Conservation (phyloP, 2,113 vertebrate genomes). For the Passer montanus region DNA sequence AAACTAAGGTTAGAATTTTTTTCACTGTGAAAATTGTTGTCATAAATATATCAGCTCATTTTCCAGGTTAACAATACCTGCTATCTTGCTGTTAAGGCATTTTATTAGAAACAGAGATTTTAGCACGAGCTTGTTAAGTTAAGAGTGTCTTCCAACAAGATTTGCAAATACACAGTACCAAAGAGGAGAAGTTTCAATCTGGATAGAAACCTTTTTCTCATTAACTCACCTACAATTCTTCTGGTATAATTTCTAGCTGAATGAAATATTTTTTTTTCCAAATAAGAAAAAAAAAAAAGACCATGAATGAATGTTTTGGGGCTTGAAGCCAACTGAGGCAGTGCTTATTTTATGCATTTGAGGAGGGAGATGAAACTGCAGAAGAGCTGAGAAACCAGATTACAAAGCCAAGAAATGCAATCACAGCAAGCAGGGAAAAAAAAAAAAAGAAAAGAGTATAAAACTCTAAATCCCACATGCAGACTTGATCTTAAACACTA, state of each 20-base stretch:
- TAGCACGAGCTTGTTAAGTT: not conserved
- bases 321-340: conserved; percentile 22
- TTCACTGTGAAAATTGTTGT: not conserved
- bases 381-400: conserved; percentile 57
- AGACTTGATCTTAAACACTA: conserved; percentile 60
- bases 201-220: conserved; percentile 12
- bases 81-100: not conserved
- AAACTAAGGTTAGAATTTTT: not conserved
- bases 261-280: conserved; percentile 20
- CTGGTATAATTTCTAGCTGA: conserved; percentile 35
- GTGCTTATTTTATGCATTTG: conserved; percentile 37
- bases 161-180: not conserved
- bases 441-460: not conserved
- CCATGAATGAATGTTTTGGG: conserved; percentile 40
- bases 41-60: not conserved
- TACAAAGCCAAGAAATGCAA: conserved; percentile 68
- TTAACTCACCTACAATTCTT: conserved; percentile 22
- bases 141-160: not conserved
- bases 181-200: not conserved
- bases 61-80: not conserved
- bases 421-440: not conserved
- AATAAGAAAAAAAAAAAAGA: not conserved
- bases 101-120: conserved; percentile 10
- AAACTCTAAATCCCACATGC: conserved; percentile 27
- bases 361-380: conserved; percentile 48